Conservation (phyloP, 2,797 vertebrate genomes). For the Micromesistius poutassou region DNA sequence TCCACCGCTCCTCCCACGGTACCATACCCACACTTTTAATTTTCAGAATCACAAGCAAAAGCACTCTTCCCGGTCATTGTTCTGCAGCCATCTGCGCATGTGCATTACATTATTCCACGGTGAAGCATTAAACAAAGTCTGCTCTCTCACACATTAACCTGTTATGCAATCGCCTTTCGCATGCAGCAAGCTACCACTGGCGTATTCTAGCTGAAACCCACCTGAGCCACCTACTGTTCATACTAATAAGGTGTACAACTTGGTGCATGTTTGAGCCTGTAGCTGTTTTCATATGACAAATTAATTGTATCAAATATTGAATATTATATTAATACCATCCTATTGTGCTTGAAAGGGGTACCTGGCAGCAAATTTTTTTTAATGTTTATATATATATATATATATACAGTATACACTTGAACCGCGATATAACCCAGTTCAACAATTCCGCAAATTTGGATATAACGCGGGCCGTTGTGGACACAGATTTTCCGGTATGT, state of each 20-base stretch:
- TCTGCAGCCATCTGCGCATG: not conserved
- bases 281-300: not conserved
- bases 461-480: no score
- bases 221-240: not conserved
- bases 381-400: not conserved
- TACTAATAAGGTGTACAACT: not conserved
- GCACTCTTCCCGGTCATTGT: not conserved
- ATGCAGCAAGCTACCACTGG: not conserved
- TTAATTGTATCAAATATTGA: not conserved
- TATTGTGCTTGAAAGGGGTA: not conserved
- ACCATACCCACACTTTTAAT: conserved; percentile 29
- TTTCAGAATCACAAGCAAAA: not conserved
- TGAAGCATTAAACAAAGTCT: not conserved
- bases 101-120: no score
- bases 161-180: not conserved
- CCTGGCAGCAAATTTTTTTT: not conserved
- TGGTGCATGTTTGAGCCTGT: not conserved
- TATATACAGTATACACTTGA: not conserved
- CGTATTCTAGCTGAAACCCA: not conserved
- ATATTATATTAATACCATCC: not conserved
- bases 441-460: no score
- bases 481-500: no score
- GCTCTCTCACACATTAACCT: not conserved
- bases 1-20: conserved; percentile 88
- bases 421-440: no score